Evolutionary conservation across 2,797 vertebrate species (phyloP).

Genomic region (Hafferia zeledoni): DNA sequence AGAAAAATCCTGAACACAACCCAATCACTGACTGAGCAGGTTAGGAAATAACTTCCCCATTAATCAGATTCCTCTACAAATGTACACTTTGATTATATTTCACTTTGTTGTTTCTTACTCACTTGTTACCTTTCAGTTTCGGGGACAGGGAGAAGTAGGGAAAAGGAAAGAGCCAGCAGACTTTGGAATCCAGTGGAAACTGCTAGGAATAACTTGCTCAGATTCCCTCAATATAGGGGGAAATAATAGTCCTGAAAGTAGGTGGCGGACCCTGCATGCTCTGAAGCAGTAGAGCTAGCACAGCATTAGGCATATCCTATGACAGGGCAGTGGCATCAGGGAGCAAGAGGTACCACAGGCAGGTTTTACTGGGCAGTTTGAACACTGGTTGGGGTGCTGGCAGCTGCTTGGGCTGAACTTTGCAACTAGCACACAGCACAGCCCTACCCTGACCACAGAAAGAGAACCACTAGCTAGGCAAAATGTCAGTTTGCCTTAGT

Average conservation of each 20-base stretch:
- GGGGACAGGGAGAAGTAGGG: neutral
- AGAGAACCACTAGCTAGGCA: neutral
- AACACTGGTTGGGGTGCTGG: neutral
- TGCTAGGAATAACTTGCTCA: neutral
- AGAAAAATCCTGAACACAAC: neutral
- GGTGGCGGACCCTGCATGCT: neutral
- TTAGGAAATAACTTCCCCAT: neutral
- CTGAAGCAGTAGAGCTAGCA: neutral
- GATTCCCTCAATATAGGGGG: neutral
- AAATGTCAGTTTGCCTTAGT: neutral
- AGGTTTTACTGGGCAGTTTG: neutral
- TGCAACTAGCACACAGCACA: neutral
- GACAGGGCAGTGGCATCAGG: neutral
- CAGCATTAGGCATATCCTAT: accelerated
- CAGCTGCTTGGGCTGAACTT: neutral
- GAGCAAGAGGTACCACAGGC: neutral
- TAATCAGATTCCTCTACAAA: neutral
- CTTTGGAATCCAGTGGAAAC: neutral
- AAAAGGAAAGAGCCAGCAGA: neutral
- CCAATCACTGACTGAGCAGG: neutral
- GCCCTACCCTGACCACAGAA: neutral
- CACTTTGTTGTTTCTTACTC: neutral
- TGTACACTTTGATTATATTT: neutral
- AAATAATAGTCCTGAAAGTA: neutral
- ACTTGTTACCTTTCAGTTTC: neutral